Base-by-base conservation (phyloP, 2,113 vertebrate genomes). In the Actenoides hombroni region DNA sequence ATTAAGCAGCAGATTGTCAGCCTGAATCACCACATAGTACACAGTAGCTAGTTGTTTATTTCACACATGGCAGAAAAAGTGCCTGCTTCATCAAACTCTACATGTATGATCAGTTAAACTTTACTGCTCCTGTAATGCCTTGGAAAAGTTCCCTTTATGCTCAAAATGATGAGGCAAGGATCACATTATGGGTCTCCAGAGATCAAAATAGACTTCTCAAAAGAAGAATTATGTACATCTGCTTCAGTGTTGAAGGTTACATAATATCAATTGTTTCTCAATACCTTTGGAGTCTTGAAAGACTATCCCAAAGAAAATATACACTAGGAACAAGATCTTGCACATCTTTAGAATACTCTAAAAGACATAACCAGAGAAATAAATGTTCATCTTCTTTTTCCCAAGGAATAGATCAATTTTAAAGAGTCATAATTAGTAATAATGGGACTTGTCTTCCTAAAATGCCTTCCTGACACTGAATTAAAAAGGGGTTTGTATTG, bases 181-280 rank as follows among this genome's bases (percentile, higher is more conserved):
- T 82, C 40, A 31, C 15, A 23, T 92, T 88, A 76, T 86, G 42
- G 23, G 61, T 71, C 73, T 91, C 63, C 49, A 82, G 86, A 90
- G 77, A 80, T n/a, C 69, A 95, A 95, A 90, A 84, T 77, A 88
- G 73, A 63, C 57, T 93, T 91, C 65, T 81, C 24, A 54, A 42
- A 71, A 70, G 49, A 85, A 82, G 40, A 24, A 46, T 33, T 1
- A 88, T 23, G 25, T 65, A 28, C 5, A 3, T 70, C 64, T 85
- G 46, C 48, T 85, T 92, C 71, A 76, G 25, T 59, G 57, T 63
- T 85, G 69, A 69, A 67, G 56, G 75, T 91, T 92, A 37, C 17
- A 33, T 85, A 90, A 46, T 77, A 79, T 35, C 39, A 1, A 78
- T 42, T 39, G 20, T 61, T 77, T 83, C 90, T 95, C 76, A 93